These are phyloP conservation scores for Eucera pruinosa DNA, from an alignment of 2,888 invertebrate species.

Conservation along the genomic window DNA sequence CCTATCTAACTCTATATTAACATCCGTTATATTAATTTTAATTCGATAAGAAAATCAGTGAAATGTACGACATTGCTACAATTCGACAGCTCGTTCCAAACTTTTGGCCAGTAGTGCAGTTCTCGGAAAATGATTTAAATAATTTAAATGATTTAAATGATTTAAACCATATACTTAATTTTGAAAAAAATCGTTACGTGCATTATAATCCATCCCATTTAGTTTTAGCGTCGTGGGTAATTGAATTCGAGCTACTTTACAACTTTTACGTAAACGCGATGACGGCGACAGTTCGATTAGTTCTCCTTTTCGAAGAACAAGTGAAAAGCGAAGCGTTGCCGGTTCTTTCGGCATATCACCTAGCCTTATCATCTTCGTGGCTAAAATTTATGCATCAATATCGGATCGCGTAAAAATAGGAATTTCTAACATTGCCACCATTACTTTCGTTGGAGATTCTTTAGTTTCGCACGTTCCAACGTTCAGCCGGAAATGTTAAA, in stretches of 20 bases:
- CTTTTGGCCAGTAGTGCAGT: no score
- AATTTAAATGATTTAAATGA: no score
- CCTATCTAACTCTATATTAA: no score
- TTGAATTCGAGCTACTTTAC: not conserved
- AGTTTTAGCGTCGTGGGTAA: not conserved
- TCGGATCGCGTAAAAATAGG: not conserved
- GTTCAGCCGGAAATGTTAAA: not conserved
- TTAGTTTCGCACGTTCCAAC: conserved; percentile 6
- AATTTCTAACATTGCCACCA: not conserved
- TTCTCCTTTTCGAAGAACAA: not conserved
- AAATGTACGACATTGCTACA: no score
- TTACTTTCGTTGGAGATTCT: not conserved
- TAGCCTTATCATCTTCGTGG: not conserved
- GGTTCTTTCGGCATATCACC: not conserved
- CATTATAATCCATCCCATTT: not conserved
- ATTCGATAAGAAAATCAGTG: no score
- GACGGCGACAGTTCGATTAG: not conserved
- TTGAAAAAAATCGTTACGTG: no score
- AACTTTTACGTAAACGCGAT: not conserved
- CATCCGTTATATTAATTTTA: no score
- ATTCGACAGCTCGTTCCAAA: no score
- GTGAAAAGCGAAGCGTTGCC: not conserved
- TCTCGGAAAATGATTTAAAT: no score
- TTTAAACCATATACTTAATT: no score
- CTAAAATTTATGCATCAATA: not conserved